These are phyloP conservation scores for Actinia equina DNA, from an alignment of 64 coral and sea anemone genomes.

Conservation along the genomic window DNA sequence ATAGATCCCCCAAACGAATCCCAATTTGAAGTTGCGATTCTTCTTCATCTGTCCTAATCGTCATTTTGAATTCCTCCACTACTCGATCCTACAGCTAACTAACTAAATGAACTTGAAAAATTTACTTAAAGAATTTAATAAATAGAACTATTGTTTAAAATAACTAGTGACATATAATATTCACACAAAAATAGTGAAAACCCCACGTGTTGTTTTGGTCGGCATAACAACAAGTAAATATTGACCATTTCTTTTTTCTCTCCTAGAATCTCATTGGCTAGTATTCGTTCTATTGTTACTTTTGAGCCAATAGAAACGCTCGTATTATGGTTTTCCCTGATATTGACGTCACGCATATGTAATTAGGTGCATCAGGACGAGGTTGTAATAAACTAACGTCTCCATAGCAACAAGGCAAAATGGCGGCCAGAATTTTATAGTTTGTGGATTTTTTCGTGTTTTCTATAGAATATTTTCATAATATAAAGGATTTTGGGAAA, in stretches of 20 bases:
- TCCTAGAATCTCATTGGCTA: not conserved
- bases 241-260: constrained; percentile 31
- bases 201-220: not conserved
- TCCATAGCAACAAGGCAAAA: constrained; percentile 36
- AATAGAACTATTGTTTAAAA: not conserved
- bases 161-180: not conserved
- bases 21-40: constrained; percentile 62
- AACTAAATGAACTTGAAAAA: not conserved
- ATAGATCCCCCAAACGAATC: constrained; percentile 45
- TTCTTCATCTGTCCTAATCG: constrained; percentile 50
- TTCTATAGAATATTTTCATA: not conserved
- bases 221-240: constrained; percentile 57
- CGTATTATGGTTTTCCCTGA: constrained; percentile 2
- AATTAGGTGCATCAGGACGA: not conserved
- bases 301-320: constrained; percentile 32
- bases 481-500: not conserved
- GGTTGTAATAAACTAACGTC: not conserved
- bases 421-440: constrained; percentile 12
- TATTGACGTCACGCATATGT: not conserved
- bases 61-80: constrained; percentile 37
- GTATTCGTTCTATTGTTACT: not conserved
- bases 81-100: not conserved
- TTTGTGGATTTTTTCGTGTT: not conserved
- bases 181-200: not conserved
- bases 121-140: not conserved